Evolutionary conservation across 2,888 invertebrate species (phyloP), one percentile per base, ranked within the genome.

Genomic region (Sphaerophoria taeniata): DNA sequence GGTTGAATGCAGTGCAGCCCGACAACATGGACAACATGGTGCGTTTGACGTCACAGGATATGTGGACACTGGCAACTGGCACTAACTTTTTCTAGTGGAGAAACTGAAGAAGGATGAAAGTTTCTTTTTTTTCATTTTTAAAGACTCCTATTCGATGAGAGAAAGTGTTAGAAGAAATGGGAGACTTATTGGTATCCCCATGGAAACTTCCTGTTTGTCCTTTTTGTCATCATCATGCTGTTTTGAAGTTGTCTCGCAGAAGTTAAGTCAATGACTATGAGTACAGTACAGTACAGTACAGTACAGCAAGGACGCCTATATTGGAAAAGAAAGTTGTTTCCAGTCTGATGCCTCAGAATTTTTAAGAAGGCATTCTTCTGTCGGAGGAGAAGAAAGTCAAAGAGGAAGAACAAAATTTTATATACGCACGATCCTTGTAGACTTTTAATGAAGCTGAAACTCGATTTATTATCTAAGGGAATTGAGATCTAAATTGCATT

Each of bases 401-500:
- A 45, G 39, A 72, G 56, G 24, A 60, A 56, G 55, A 55, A 31
- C 0, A 11, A 9, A 7, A 24, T 39, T 55, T 31, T 33, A 51
- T n/a, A 63, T 14, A 81, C 72, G 56, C 76, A 71, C 70, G 73
- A 70, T 85, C 77, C 80, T 85, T 56, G 81, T 84, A 65, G 85
- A 85, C 85, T 85, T 81, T 85, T 85, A 85, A 85, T 85, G 85
- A 85, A 85, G 81, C 81, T 56, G 73, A 85, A 85, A 85, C 85
- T 85, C 85, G 81, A 85, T 85, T 85, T 85, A 85, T 81, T 85
- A 85, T 85, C 85, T 65, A 77, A 73, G 81, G 81, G 85, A 85
- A 81, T 85, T 81, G 85, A 85, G 85, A 85, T 70, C 76, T 85
- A 81, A 77, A 85, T 85, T 85, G 76, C 81, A 81, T 85, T 85